phyloP scores from a whole-genome alignment of 2,797 vertebrate species.

The Gymnoscopelus microlampas region DNA sequence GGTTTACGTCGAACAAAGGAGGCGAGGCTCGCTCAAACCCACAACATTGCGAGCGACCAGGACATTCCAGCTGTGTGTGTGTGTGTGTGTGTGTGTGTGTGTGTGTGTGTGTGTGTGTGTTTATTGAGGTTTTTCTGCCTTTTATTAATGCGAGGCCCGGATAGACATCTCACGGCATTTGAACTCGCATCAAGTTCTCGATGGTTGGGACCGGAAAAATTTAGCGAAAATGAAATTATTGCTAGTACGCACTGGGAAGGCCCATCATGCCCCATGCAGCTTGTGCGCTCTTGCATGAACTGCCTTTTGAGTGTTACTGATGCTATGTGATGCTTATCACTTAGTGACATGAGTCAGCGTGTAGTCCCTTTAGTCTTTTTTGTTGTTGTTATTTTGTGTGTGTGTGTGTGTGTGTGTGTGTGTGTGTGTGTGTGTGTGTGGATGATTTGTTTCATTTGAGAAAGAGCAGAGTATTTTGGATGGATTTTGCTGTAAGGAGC shows the following conservation, averaged over 20 bases:
- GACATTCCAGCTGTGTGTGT: conserved; percentile 6
- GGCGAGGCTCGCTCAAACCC: conserved; percentile 15
- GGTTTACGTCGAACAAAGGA: background rate
- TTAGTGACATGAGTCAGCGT: conserved; percentile 3
- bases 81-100: background rate
- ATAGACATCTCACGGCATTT: background rate
- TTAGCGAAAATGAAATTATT: too few species aligned
- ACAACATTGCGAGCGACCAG: conserved; percentile 1
- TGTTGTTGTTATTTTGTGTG: conserved; percentile 25
- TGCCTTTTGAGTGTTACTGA: too few species aligned
- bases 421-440: conserved; percentile 25
- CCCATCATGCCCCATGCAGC: too few species aligned
- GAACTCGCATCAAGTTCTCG: too few species aligned
- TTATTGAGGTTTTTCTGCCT: conserved; percentile 3
- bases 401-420: conserved; percentile 32
- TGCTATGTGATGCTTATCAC: too few species aligned
- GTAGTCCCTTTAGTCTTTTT: background rate
- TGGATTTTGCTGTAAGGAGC: too few species aligned
- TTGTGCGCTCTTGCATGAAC: too few species aligned
- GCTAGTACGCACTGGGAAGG: too few species aligned
- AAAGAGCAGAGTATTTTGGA: background rate
- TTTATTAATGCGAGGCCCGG: background rate
- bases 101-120: background rate
- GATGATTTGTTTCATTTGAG: background rate
- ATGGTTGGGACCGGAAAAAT: too few species aligned